Evolutionary conservation across 2,888 invertebrate species (phyloP).

Genomic region (Patella pellucida): DNA sequence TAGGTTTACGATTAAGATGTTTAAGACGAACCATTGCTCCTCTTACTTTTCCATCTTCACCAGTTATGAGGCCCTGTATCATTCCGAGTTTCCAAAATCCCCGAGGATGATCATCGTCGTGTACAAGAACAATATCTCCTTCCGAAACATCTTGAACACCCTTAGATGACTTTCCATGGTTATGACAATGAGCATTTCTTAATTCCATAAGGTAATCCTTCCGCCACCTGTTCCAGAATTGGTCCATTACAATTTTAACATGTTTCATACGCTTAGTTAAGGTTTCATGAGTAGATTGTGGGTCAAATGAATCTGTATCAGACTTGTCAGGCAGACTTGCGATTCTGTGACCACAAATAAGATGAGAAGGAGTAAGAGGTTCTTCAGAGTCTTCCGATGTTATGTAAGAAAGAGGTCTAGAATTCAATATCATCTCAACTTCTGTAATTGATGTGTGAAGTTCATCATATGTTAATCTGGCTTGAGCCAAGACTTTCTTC

Average conservation of each 20-base stretch:
- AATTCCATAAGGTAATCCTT: neutral
- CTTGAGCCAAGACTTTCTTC: no score
- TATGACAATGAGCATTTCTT: neutral
- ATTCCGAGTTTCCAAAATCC: neutral
- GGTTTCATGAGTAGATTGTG: neutral
- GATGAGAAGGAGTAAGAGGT: neutral
- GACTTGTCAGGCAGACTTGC: neutral
- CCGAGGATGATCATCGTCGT: neutral
- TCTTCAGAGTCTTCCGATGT: neutral
- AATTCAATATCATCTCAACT: no score
- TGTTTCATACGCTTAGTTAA: neutral
- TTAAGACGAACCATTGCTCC: neutral
- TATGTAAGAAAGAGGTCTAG: neutral
- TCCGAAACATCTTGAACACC: neutral
- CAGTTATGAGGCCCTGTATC: neutral
- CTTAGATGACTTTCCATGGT: neutral
- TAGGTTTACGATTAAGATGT: neutral
- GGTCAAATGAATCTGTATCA: neutral
- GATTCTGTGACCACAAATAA: neutral
- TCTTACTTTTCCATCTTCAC: neutral
- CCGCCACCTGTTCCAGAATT: conserved; percentile 1
- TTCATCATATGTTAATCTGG: no score
- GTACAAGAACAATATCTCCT: neutral
- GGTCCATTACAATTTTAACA: neutral
- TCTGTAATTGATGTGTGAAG: no score